phyloP scores from a whole-genome alignment of 2,113 vertebrate genomes.

The Acrocephalus arundinaceus region DNA sequence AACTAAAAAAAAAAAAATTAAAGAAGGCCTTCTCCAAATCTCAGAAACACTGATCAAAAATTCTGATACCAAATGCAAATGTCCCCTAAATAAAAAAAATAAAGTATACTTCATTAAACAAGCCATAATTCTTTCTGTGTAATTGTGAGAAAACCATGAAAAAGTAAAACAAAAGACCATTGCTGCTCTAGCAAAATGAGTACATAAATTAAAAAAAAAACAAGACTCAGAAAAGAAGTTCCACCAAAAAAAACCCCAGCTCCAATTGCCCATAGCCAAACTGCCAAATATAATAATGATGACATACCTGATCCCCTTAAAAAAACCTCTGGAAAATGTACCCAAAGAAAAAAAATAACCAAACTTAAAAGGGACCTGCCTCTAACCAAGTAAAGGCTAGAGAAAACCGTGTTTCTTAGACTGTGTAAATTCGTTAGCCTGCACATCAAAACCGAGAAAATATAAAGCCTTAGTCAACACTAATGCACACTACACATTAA shows the following conservation, averaged over 20 bases:
- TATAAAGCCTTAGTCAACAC: neutral
- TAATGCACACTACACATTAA: no score
- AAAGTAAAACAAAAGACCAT: neutral
- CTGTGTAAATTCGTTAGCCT: neutral
- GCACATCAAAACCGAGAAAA: neutral
- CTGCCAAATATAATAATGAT: neutral
- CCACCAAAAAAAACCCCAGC: no score
- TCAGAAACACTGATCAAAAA: no score
- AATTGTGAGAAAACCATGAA: neutral
- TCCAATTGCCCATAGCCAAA: neutral
- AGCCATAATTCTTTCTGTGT: neutral
- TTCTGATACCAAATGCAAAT: neutral
- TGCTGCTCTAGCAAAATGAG: neutral
- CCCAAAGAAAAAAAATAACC: neutral
- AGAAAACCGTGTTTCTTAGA: neutral
- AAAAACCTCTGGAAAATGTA: neutral
- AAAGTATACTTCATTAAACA: neutral
- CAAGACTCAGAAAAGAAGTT: neutral
- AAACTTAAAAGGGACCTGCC: neutral
- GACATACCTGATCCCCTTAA: neutral
- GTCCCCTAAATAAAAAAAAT: neutral
- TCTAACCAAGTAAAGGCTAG: neutral
- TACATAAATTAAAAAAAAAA: neutral
- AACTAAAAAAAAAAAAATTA: neutral
- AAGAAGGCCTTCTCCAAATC: neutral